phyloP scores from a whole-genome alignment of 2,888 invertebrate species.

The Tetragonisca angustula region DNA sequence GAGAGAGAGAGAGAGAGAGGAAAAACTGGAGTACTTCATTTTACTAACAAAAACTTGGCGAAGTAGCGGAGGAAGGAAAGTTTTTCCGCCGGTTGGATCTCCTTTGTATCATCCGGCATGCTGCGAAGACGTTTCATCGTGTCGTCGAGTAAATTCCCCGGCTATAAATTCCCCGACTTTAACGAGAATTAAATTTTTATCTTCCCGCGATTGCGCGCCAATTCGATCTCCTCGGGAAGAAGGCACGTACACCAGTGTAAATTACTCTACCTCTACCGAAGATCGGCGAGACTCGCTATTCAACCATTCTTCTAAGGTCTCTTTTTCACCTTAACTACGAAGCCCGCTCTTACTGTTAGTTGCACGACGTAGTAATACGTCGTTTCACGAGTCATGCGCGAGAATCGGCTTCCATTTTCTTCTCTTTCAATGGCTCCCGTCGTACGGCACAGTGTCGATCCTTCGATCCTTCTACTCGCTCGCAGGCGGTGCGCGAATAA shows the following conservation, averaged over 20 bases:
- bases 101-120: slow-evolving; percentile 63
- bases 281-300: neutral
- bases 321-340: neutral
- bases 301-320: neutral
- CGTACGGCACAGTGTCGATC: neutral
- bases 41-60: slow-evolving; percentile 71
- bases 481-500: slow-evolving; percentile 29
- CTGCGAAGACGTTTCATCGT: slow-evolving; percentile 43
- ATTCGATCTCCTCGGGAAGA: neutral
- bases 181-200: slow-evolving; percentile 58
- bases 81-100: slow-evolving; percentile 61
- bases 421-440: neutral
- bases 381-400: too few species aligned
- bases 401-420: neutral
- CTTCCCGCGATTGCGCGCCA: slow-evolving; percentile 16
- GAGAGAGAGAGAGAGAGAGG: neutral
- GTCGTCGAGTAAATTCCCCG: slow-evolving; percentile 37
- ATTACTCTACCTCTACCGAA: slow-evolving; percentile 12
- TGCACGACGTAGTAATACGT: neutral
- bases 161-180: slow-evolving; percentile 56
- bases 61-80: slow-evolving; percentile 65
- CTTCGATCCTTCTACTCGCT: neutral
- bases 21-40: slow-evolving; percentile 65
- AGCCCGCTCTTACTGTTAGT: neutral
- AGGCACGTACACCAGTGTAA: slow-evolving; percentile 3